A percentile compares a stretch with the other conserved stretches of the same genome.
phyloP scores from a whole-genome alignment of 2,888 invertebrate genomes.

The Drosophila mercatorum region DNA sequence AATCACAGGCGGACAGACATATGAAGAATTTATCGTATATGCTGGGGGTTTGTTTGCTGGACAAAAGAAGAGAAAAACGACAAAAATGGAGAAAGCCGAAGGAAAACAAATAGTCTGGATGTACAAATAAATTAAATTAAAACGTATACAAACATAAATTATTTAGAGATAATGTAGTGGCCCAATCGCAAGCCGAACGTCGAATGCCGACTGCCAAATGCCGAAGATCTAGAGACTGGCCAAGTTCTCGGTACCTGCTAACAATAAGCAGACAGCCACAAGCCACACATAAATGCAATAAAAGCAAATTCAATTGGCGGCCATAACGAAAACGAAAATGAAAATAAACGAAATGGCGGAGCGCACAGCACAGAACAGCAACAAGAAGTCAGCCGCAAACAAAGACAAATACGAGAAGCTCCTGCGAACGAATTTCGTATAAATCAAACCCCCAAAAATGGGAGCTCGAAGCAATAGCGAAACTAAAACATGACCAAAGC shows the following conservation, averaged over 20 bases:
- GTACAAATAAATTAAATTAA: slow-evolving; percentile 77
- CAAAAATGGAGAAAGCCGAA: slow-evolving; percentile 21
- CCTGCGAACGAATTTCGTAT: slow-evolving; percentile 58
- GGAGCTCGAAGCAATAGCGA: slow-evolving; percentile 30
- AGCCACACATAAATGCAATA: slow-evolving; percentile 74
- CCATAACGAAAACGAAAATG: slow-evolving; percentile 51
- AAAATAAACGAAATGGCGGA: slow-evolving; percentile 7
- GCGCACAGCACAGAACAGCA: slow-evolving; percentile 12
- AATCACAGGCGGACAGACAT: slow-evolving; percentile 32
- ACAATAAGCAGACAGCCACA: slow-evolving; percentile 65
- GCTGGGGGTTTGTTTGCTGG: slow-evolving; percentile 56
- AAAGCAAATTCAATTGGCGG: slow-evolving; percentile 77
- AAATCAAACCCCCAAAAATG: slow-evolving; percentile 69
- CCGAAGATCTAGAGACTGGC: slow-evolving; percentile 24
- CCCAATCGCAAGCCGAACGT: slow-evolving; percentile 10
- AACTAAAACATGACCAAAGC: slow-evolving; percentile 9
- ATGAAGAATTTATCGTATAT: slow-evolving; percentile 61
- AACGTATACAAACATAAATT: slow-evolving; percentile 79
- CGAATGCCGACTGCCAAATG: slow-evolving; percentile 10
- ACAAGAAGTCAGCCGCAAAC: slow-evolving; percentile 43
- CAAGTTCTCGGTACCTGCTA: slow-evolving; percentile 37
- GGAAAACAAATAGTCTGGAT: slow-evolving; percentile 63
- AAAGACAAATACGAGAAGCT: slow-evolving; percentile 68
- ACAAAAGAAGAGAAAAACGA: slow-evolving; percentile 28
- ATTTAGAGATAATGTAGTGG: slow-evolving; percentile 79